Percentiles rank a stretch among this genome's conserved stretches.
phyloP scores from a whole-genome alignment of 2,888 invertebrate genomes.

The Microctonus brassicae region DNA sequence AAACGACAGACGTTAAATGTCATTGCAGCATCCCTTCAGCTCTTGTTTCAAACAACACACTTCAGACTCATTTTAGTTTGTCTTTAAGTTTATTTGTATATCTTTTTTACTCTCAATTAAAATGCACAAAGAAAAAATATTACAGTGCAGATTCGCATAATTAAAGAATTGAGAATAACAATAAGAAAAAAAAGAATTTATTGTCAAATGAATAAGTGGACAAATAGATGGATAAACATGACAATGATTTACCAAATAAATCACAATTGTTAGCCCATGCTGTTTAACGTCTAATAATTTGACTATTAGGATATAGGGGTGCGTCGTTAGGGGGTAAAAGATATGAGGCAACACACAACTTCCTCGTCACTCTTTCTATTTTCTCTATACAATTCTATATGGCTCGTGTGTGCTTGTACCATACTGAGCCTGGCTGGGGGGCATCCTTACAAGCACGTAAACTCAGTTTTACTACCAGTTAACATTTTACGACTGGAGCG shows the following conservation, averaged over 20 bases:
- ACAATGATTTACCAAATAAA: conserved; percentile 25
- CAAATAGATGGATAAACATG: neutral
- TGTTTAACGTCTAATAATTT: conserved; percentile 63
- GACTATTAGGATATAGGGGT: conserved; percentile 61
- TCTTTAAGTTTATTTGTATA: neutral
- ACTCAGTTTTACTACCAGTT: conserved; percentile 69
- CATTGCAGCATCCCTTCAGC: neutral
- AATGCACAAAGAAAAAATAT: no score
- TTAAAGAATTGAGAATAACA: no score
- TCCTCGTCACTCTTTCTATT: conserved; percentile 8
- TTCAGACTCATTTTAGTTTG: neutral
- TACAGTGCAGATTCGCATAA: no score
- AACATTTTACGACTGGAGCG: conserved; percentile 68
- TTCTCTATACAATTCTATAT: conserved; percentile 13
- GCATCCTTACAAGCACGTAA: conserved; percentile 68
- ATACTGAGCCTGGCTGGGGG: conserved; percentile 55
- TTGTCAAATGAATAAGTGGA: neutral
- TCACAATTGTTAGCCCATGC: conserved; percentile 37
- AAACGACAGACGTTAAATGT: conserved; percentile 10
- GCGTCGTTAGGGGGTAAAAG: conserved; percentile 45
- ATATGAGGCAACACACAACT: conserved; percentile 36
- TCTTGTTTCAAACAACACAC: neutral
- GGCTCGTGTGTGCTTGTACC: conserved; percentile 14
- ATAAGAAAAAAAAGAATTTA: neutral
- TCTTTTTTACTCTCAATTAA: neutral